Base-by-base conservation (phyloP, 2,797 vertebrate genomes). In the Anabas testudineus region DNA sequence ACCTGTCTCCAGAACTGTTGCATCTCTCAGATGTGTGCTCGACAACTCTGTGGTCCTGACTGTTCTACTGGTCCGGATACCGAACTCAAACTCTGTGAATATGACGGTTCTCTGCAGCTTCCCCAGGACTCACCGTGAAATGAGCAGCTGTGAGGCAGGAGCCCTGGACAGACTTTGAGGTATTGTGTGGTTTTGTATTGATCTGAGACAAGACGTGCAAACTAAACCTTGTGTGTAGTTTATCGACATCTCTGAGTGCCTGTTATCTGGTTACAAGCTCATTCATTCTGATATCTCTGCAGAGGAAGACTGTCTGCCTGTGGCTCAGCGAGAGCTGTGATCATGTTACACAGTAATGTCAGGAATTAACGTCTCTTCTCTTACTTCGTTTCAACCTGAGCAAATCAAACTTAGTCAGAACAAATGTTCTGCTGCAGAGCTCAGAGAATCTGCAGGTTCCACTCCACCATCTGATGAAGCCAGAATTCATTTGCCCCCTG, bases 221-320 rank as follows among this genome's bases (percentile, higher is more conserved):
- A 73, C 58, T 24, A 37, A 74, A 49, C 22, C 48, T 63, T 49
- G 39, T 43, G 53, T 65, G 76, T 26, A 54, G 70, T 72, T 60
- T 71, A 81, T 61, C 12, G 48, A 77, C 5, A 26, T 65, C 52
- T 77, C 56, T 53, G 78, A 86, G 81, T 74, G 75, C 70, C 71
- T 52, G 77, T 87, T 68, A 82, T 88, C 82, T 9, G 56, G 83
- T 87, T 90, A 79, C 81, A 82, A 26, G 45, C 41, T 2, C 26
- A 26, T n/a, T 68, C 18, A 36, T 59, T n/a, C 48, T 28, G 57
- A 53, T n/a, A 51, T 28, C 13, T 30, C 18, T 30, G 48, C 39
- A 67, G 56, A 47, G 42, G 65, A 58, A 64, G 57, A 53, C 45
- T 1, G 52, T 70, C 73, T 41, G 70, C 43, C 75, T 58, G 12